Evolutionary conservation across 1,140 invertebrate genomes (phyloP), one percentile per base, ranked within the genome.

Genomic region (Prorops nasuta): DNA sequence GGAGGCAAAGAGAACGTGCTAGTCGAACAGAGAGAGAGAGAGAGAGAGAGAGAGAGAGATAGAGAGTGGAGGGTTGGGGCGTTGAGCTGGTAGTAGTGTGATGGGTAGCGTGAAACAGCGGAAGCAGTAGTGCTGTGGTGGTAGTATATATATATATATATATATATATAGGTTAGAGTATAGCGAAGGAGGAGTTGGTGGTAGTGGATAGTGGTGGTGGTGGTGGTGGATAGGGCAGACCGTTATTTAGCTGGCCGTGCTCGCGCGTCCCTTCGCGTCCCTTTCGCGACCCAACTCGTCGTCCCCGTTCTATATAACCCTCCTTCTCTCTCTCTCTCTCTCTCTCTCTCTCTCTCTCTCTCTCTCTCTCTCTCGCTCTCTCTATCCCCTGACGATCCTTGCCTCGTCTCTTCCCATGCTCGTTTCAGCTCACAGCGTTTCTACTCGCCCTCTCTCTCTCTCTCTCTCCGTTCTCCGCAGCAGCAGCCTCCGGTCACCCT

Each of bases 201-300:
- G 48, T 44, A 48, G n/a, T n/a, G n/a, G n/a, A n/a, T n/a, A n/a
- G n/a, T n/a, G n/a, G n/a, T n/a, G 47, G 44, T 46, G 40, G 40
- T 56, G 61, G 44, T 56, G 58, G 56, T 56, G 64, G 64, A 71
- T 69, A 71, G 69, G 67, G 63, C 65, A 71, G 60, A 60, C 68
- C 68, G 68, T 74, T 71, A 70, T 70, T 71, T 71, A 70, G 69
- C 66, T 59, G 66, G 64, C 63, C 66, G 60, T 58, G 63, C 60
- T 55, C 52, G 57, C 50, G 52, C 65, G 66, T 60, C 66, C 67
- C 66, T 66, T 66, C 61, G 51, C 51, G 51, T 49, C 51, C 66
- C 67, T 63, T 66, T 66, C 61, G 51, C 51, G 51, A 54, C 51
- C 51, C 44, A 44, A 54, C 51, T 49, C 51, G 44, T 41, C 51